A percentile compares a stretch with the other conserved stretches of the same genome.
Conservation (phyloP, 1,140 invertebrate genomes). For the Laodelphax striatellus region DNA sequence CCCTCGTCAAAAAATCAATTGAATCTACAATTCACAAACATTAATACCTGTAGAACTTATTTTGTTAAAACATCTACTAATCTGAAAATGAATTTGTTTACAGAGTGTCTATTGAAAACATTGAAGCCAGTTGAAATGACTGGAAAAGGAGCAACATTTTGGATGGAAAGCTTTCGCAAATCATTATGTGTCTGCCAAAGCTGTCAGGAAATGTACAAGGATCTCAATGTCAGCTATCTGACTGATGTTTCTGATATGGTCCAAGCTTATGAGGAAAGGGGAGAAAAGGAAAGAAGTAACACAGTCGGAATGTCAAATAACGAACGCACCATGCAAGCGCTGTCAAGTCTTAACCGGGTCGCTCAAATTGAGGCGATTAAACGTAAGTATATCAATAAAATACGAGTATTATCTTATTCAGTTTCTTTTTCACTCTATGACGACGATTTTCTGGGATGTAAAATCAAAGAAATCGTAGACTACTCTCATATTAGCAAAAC, state of each 20-base stretch:
- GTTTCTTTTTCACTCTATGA: too few species aligned
- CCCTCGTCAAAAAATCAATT: too few species aligned
- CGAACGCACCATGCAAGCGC: conserved; percentile 47
- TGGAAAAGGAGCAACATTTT: conserved; percentile 30
- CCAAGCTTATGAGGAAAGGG: conserved; percentile 72
- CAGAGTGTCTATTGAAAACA: conserved; percentile 10
- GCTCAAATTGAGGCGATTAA: conserved; percentile 72
- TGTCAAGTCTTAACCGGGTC: conserved; percentile 66
- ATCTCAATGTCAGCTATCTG: conserved; percentile 55
- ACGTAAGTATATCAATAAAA: conserved; percentile 30
- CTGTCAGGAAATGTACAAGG: conserved; percentile 51
- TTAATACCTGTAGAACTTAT: too few species aligned
- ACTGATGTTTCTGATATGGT: conserved; percentile 76
- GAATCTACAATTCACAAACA: too few species aligned
- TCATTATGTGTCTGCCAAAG: conserved; percentile 35
- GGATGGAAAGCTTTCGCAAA: conserved; percentile 35
- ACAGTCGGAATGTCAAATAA: conserved; percentile 15
- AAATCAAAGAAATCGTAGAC: too few species aligned
- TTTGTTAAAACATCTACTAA: too few species aligned
- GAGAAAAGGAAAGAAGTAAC: conserved; percentile 38
- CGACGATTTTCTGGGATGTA: too few species aligned
- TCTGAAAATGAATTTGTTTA: not conserved
- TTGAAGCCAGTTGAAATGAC: conserved; percentile 3
- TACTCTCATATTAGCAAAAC: too few species aligned
- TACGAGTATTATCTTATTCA: too few species aligned